Percentiles rank a stretch among this genome's conserved stretches.
These are phyloP conservation scores for Phrynocephalus forsythii DNA, from an alignment of 2,797 vertebrate genomes.

Conservation along the genomic window DNA sequence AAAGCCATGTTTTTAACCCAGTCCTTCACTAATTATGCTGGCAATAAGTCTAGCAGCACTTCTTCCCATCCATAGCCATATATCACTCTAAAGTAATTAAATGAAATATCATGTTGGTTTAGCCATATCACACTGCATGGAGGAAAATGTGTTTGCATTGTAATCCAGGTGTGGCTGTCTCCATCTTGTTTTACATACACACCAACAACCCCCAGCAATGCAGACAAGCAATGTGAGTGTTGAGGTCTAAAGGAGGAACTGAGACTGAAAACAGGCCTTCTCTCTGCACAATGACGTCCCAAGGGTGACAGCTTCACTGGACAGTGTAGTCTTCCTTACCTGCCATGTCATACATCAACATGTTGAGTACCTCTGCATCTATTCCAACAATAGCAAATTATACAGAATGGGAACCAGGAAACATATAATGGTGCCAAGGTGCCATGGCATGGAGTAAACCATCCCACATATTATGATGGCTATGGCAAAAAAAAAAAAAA, in stretches of 20 bases:
- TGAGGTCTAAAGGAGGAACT: background rate
- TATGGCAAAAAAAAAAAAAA: background rate
- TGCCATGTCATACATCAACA: background rate
- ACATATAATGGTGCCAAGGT: background rate
- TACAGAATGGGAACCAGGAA: background rate
- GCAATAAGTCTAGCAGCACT: background rate
- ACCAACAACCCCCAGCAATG: background rate
- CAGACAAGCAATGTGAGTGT: too few relatives aligned
- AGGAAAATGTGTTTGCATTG: background rate
- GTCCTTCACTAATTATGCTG: constrained; percentile 30
- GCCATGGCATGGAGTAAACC: background rate
- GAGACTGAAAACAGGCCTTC: background rate
- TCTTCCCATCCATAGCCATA: background rate
- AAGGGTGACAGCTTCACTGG: background rate
- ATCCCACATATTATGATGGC: background rate
- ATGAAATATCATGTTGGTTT: constrained; percentile 22
- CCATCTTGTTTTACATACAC: background rate
- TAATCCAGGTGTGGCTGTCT: background rate
- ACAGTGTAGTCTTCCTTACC: background rate
- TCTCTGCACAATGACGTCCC: background rate
- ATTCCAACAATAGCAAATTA: background rate
- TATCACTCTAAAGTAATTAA: constrained; percentile 10
- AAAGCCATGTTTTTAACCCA: constrained; percentile 47
- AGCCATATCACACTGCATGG: constrained; percentile 10
- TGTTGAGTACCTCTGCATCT: background rate